Evolutionary conservation across 2,888 invertebrate species (phyloP).

Genomic region (Eumacrocentrus americanus): DNA sequence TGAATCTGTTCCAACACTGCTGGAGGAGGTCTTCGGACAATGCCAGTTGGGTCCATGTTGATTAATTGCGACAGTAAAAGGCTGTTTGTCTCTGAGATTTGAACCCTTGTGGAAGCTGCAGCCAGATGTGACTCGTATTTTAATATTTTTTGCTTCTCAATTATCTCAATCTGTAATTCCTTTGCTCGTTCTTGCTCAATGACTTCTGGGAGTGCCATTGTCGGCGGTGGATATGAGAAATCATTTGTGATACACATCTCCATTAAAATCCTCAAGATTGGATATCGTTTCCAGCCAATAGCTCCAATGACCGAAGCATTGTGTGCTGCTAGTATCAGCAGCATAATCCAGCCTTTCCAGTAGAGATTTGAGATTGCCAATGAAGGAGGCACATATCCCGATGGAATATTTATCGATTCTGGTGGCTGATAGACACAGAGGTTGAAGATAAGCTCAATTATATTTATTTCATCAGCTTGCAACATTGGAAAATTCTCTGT

Average conservation of each 20-base stretch:
- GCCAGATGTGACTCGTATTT: slow-evolving; percentile 93
- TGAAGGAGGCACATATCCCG: slow-evolving; percentile 83
- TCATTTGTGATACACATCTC: slow-evolving; percentile 96
- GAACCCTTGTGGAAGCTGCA: slow-evolving; percentile 84
- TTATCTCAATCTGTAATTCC: slow-evolving; percentile 71
- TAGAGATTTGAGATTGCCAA: slow-evolving; percentile 90
- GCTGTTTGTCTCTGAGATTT: slow-evolving; percentile 89
- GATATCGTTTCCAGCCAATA: slow-evolving; percentile 87
- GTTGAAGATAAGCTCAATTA: slow-evolving; percentile 89
- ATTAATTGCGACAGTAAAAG: slow-evolving; percentile 84
- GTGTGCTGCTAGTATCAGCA: slow-evolving; percentile 88
- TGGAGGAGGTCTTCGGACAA: slow-evolving; percentile 81
- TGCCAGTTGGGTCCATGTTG: slow-evolving; percentile 83
- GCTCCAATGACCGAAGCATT: slow-evolving; percentile 89
- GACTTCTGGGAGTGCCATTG: slow-evolving; percentile 67
- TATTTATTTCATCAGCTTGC: slow-evolving; percentile 79
- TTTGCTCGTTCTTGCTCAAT: slow-evolving; percentile 69
- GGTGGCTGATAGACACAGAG: slow-evolving; percentile 91
- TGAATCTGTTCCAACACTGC: slow-evolving; percentile 80
- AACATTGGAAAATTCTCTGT: slow-evolving; percentile 75
- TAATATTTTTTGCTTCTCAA: slow-evolving; percentile 80
- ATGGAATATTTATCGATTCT: slow-evolving; percentile 86
- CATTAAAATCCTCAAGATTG: slow-evolving; percentile 87
- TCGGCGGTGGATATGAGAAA: slow-evolving; percentile 75
- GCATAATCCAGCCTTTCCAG: slow-evolving; percentile 93